A percentile compares a stretch with the other conserved stretches of the same genome.
Evolutionary conservation across 2,797 vertebrate species (phyloP).

Genomic region (Neopelma chrysocephalum): DNA sequence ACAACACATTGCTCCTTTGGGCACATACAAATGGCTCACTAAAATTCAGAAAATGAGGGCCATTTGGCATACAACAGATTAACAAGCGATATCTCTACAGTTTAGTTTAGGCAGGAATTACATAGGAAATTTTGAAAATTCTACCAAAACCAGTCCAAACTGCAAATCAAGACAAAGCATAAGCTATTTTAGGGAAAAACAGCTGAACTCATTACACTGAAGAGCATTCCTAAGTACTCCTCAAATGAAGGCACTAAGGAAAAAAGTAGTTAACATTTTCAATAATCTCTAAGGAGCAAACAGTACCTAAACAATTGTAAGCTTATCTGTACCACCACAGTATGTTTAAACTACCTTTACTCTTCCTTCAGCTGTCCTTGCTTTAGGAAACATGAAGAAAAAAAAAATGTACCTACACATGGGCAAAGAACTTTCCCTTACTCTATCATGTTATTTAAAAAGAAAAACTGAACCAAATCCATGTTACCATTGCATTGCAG

Average conservation of each 20-base stretch:
- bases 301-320: background rate
- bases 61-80: background rate
- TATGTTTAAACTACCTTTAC: background rate
- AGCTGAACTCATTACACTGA: background rate
- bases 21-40: background rate
- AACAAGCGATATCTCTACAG: background rate
- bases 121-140: background rate
- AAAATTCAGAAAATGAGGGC: background rate
- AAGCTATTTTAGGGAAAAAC: background rate
- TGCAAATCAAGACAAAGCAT: background rate
- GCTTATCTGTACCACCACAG: background rate
- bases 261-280: background rate
- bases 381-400: background rate
- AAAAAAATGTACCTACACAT: background rate
- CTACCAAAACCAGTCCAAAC: background rate
- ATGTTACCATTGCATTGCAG: background rate
- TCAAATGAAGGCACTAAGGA: background rate
- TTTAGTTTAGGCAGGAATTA: background rate
- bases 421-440: background rate
- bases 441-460: background rate
- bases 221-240: background rate
- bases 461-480: background rate
- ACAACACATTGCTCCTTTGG: accelerated
- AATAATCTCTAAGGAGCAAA: background rate
- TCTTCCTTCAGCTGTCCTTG: background rate